These are phyloP conservation scores for Meteorus cinctellus DNA, from an alignment of 2,888 invertebrate species.

Conservation along the genomic window DNA sequence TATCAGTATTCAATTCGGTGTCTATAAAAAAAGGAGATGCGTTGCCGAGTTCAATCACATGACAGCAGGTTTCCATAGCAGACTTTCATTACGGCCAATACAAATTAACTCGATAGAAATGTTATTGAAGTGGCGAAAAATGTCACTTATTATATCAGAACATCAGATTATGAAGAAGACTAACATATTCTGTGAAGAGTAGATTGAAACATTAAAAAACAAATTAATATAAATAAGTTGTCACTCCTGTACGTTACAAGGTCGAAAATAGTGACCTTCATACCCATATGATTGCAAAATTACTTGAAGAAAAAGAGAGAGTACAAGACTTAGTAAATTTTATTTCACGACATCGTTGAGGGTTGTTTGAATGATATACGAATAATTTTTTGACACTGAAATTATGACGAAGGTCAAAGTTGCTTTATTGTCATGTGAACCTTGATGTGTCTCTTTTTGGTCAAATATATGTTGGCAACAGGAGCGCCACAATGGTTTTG, in stretches of 20 bases:
- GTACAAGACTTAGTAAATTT: constrained; percentile 72
- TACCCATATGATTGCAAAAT: too few species aligned
- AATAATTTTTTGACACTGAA: constrained; percentile 79
- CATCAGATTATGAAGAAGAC: too few species aligned
- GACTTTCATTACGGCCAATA: not conserved
- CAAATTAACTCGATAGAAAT: not conserved
- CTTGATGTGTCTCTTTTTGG: constrained; percentile 59
- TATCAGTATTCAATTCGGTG: too few species aligned
- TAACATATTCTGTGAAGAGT: too few species aligned
- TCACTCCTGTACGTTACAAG: constrained; percentile 46
- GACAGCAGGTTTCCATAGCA: not conserved
- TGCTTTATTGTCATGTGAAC: constrained; percentile 70
- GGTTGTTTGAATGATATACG: constrained; percentile 78
- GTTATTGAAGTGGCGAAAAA: too few species aligned
- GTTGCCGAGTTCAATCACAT: too few species aligned
- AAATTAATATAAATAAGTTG: not conserved
- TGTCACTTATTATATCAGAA: too few species aligned
- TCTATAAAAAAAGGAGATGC: too few species aligned
- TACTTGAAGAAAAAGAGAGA: too few species aligned
- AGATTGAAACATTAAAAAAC: not conserved
- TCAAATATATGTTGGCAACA: constrained; percentile 63
- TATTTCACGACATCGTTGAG: constrained; percentile 76
- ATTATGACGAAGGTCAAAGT: constrained; percentile 76
- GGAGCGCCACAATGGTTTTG: constrained; percentile 55
- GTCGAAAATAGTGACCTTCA: constrained; percentile 42